Percentiles rank a stretch among this genome's conserved stretches.
Conservation (phyloP, 2,888 invertebrate genomes). For the Teleogryllus oceanicus region DNA sequence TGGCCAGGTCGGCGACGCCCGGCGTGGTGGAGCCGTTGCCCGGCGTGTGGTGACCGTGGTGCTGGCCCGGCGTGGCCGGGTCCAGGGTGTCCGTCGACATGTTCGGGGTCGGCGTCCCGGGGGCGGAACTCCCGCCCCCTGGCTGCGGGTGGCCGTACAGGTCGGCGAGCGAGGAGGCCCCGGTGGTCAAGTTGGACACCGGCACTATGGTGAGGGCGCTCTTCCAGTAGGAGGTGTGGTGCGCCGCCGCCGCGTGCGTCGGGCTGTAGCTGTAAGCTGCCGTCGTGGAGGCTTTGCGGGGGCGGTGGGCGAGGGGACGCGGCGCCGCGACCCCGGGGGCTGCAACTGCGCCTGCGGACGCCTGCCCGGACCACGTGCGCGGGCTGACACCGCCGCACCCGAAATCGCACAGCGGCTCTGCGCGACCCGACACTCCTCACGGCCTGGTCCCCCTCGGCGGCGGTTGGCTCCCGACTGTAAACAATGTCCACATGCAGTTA, state of each 20-base stretch:
- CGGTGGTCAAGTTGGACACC: not conserved
- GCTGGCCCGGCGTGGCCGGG: slow-evolving; percentile 41
- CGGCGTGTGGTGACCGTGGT: not conserved
- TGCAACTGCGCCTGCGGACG: too few relatives aligned
- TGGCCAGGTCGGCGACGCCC: not conserved
- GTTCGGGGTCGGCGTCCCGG: not conserved
- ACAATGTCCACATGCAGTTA: too few relatives aligned
- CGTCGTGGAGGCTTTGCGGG: not conserved
- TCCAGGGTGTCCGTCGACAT: not conserved
- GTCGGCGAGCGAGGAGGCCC: not conserved
- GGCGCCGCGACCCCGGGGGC: too few relatives aligned
- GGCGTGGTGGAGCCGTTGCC: slow-evolving; percentile 10
- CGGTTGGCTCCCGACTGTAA: too few relatives aligned
- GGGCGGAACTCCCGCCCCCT: slow-evolving; percentile 18
- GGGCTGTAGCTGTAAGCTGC: slow-evolving; percentile 7
- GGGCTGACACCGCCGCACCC: too few relatives aligned
- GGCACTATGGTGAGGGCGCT: not conserved
- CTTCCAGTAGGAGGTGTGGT: not conserved
- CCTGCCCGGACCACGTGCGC: too few relatives aligned
- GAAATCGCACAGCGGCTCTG: too few relatives aligned
- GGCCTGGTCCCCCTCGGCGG: too few relatives aligned
- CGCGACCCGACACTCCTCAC: too few relatives aligned
- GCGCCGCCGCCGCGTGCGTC: slow-evolving; percentile 18
- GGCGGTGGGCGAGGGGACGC: not conserved
- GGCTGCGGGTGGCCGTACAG: slow-evolving; percentile 18